phyloP scores from a whole-genome alignment of 2,113 vertebrate species.

The Dipodomys stephensi region DNA sequence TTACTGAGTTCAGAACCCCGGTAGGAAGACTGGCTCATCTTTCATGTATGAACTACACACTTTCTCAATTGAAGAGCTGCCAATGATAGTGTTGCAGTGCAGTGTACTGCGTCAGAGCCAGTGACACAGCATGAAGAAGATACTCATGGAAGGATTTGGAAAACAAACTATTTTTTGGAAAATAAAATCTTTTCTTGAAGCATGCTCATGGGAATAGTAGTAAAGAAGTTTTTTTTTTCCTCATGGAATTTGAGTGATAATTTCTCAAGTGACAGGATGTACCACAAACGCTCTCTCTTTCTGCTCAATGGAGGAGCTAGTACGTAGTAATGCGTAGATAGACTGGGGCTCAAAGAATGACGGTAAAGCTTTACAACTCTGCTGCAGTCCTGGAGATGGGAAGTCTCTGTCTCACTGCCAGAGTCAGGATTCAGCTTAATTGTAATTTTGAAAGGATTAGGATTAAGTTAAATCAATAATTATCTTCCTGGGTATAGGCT shows the following conservation, averaged over 20 bases:
- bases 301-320: background rate
- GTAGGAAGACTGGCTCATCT: background rate
- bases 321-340: background rate
- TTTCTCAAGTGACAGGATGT: background rate
- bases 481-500: background rate
- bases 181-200: background rate
- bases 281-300: background rate
- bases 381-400: background rate
- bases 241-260: background rate
- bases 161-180: background rate
- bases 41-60: background rate
- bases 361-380: background rate
- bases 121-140: background rate
- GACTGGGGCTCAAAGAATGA: background rate
- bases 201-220: background rate
- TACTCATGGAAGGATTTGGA: background rate
- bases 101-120: background rate
- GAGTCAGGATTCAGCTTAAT: conserved; percentile 22
- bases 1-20: background rate
- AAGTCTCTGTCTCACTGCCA: background rate
- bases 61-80: background rate
- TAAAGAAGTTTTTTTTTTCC: background rate
- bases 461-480: background rate
- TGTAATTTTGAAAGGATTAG: background rate
- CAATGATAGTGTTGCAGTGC: background rate